Evolutionary conservation across 2,797 vertebrate genomes (phyloP).

Genomic region (Cyclura pinguis): DNA sequence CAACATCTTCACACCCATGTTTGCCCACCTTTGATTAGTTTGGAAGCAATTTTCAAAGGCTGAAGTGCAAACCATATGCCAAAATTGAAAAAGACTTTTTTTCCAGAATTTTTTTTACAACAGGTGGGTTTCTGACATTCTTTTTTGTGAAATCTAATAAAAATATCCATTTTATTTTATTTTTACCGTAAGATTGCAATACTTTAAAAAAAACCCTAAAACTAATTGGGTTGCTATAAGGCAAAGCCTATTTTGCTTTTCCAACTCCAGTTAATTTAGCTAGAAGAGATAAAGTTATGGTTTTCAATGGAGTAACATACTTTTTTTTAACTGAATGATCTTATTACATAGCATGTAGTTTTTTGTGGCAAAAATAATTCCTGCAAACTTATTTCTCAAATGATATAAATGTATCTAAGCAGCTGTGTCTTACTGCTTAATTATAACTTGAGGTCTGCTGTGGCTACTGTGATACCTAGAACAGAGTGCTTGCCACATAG

Average conservation of each 20-base stretch:
- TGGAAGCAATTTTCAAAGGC: constrained; percentile 49
- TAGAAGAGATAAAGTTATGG: constrained; percentile 48
- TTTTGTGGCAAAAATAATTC: constrained; percentile 47
- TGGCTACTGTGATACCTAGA: not conserved
- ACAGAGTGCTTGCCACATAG: not conserved
- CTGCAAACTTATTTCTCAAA: constrained; percentile 10
- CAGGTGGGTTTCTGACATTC: constrained; percentile 8
- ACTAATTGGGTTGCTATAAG: constrained; percentile 1
- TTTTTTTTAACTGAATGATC: constrained; percentile 46
- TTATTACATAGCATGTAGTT: constrained; percentile 48
- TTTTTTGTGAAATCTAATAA: constrained; percentile 33
- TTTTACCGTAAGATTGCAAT: constrained; percentile 19
- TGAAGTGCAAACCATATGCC: constrained; percentile 31
- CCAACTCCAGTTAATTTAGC: constrained; percentile 53
- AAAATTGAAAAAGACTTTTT: constrained; percentile 49
- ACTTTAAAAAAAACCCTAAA: not conserved
- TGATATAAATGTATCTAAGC: not conserved
- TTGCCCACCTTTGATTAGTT: constrained; percentile 35
- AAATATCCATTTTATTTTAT: not conserved
- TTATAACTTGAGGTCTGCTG: not conserved
- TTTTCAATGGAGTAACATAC: not conserved
- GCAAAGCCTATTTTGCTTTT: not conserved
- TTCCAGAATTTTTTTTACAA: constrained; percentile 31
- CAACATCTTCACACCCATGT: not conserved
- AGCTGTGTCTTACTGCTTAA: not conserved